Evolutionary conservation across 2,113 vertebrate genomes (phyloP).

Genomic region (Mastomys coucha): DNA sequence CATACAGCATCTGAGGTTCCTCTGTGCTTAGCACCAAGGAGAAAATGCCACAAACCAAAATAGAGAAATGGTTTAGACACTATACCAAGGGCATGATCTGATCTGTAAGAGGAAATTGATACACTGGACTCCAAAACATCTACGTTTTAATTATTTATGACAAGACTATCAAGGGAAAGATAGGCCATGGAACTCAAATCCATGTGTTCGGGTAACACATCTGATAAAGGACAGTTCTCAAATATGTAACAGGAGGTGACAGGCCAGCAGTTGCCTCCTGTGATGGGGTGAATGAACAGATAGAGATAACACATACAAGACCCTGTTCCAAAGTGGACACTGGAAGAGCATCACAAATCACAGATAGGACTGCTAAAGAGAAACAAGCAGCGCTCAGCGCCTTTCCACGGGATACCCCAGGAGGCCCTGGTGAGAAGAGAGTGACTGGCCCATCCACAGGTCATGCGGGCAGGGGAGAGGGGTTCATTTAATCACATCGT

Average conservation of each 20-base stretch:
- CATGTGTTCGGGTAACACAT: neutral
- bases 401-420: neutral
- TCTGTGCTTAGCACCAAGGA: neutral
- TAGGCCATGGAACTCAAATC: neutral
- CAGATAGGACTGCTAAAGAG: neutral
- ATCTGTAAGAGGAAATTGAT: neutral
- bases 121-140: neutral
- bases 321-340: neutral
- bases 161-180: neutral
- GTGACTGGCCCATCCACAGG: no score
- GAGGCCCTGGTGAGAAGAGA: neutral
- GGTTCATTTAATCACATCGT: neutral
- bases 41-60: neutral
- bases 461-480: neutral
- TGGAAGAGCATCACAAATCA: neutral
- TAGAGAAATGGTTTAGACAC: neutral
- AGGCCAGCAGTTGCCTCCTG: neutral
- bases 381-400: neutral
- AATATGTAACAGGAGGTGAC: neutral
- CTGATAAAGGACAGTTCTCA: neutral
- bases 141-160: neutral
- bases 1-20: neutral
- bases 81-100: neutral
- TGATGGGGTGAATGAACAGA: neutral
- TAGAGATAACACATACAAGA: neutral